Evolutionary conservation across 1,140 invertebrate species (phyloP).

Genomic region (Bombyx mandarina): DNA sequence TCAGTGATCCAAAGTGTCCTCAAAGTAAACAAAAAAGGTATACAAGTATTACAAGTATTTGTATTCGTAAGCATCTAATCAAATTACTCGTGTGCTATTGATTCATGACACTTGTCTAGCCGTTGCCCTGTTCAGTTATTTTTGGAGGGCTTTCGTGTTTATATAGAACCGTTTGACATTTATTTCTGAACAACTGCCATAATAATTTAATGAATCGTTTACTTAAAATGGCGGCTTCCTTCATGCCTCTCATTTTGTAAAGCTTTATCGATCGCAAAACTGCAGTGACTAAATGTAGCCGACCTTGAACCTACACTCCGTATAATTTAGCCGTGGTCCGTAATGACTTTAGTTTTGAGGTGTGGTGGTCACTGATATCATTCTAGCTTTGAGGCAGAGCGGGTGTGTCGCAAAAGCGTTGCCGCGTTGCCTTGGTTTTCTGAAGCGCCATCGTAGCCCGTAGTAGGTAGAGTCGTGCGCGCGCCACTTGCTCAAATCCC

Average conservation of each 20-base stretch:
- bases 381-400: slow-evolving; percentile 37
- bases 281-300: slow-evolving; percentile 3
- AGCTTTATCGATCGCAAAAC: background rate
- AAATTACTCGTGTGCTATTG: slow-evolving; percentile 20
- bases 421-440: slow-evolving; percentile 60
- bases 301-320: slow-evolving; percentile 56
- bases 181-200: background rate
- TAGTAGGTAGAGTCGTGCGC: slow-evolving; percentile 62
- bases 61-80: slow-evolving; percentile 1
- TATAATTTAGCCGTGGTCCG: slow-evolving; percentile 31
- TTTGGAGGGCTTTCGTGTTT: background rate
- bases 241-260: no score
- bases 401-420: slow-evolving; percentile 62
- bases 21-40: slow-evolving; percentile 28
- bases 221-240: no score
- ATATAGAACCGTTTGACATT: background rate
- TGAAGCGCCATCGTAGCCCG: slow-evolving; percentile 58
- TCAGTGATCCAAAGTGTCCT: slow-evolving; percentile 10
- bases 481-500: slow-evolving; percentile 54
- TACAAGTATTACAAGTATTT: slow-evolving; percentile 3
- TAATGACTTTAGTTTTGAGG: slow-evolving; percentile 21
- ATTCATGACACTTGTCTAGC: slow-evolving; percentile 30
- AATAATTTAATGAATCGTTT: background rate
- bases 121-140: slow-evolving; percentile 9
- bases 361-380: slow-evolving; percentile 28